These are phyloP conservation scores for Sinelater perroti DNA, from an alignment of 2,888 invertebrate species.

Conservation along the genomic window DNA sequence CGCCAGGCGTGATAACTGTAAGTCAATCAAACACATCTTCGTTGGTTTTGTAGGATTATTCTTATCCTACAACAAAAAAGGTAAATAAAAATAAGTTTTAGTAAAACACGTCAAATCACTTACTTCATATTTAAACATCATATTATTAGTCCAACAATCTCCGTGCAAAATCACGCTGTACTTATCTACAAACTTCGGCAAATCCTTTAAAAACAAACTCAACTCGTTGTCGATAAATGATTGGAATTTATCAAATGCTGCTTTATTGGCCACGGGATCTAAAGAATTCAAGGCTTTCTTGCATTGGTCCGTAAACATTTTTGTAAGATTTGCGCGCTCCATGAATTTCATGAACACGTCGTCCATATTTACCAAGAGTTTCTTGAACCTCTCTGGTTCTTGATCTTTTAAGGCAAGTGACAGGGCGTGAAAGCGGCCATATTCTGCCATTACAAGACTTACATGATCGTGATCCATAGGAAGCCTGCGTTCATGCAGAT, in stretches of 20 bases:
- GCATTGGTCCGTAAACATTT: neutral
- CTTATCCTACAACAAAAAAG: constrained; percentile 28
- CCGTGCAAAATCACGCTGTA: constrained; percentile 37
- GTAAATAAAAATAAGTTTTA: neutral
- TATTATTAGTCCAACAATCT: constrained; percentile 44
- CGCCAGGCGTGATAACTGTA: constrained; percentile 43
- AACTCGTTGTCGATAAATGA: too few relatives aligned
- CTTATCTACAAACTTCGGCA: constrained; percentile 16
- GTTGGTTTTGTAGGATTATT: constrained; percentile 34
- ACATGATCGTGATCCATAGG: constrained; percentile 48
- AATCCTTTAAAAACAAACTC: neutral
- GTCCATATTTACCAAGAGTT: constrained; percentile 19
- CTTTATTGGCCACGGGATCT: neutral
- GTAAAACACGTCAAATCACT: neutral
- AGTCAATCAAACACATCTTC: constrained; percentile 46
- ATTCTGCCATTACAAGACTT: constrained; percentile 44
- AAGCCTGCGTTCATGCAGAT: constrained; percentile 40
- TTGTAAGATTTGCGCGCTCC: neutral
- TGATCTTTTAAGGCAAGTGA: constrained; percentile 46
- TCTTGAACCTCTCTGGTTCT: constrained; percentile 37
- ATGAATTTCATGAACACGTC: neutral
- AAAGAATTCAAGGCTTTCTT: neutral
- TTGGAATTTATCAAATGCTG: neutral
- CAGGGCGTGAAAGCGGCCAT: constrained; percentile 47
- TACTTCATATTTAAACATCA: constrained; percentile 38